Base-by-base conservation (phyloP, 1,140 invertebrate species). In the Drosophila repletoides region DNA sequence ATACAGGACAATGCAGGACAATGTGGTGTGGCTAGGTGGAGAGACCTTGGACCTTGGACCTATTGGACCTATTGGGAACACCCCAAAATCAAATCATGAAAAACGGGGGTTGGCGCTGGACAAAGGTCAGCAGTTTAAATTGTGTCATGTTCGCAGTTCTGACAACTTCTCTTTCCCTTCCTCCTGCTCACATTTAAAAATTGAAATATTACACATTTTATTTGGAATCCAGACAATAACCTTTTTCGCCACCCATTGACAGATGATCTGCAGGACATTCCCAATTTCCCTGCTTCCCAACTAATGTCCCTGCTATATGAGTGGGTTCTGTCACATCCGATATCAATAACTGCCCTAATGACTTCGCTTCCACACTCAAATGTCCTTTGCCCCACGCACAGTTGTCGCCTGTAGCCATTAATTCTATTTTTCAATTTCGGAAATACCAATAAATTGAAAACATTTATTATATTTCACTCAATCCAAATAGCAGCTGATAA, bases 141-240 rank as follows among this genome's bases (percentile, higher is more conserved):
- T 86, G 76, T 86, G 81, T 76, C 80, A 76, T 69, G 69, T 83
- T 63, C 76, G 59, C 65, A 64, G 28, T 77, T 59, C 31, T 58
- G 61, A 76, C 55, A 69, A 29, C 40, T 60, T 31, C 17, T n/a
- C 15, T 33, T 26, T 19, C 45, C 26, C 33, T 33, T 5, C 19
- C 51, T 38, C 28, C 55, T 12, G 36, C 58, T 56, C 28, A 22
- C 31, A 31, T 45, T 76, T 29, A 80, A 86, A 81, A 86, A 86
- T 86, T 86, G 80, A 86, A 86, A 86, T 86, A 86, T 86, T 86
- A 80, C 72, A 80, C 80, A 83, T 72, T 81, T 69, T 59, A 81
- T 64, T 79, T 43, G 58, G 75, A 74, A 58, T 72, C 48, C 60
- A 65, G 60, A 77, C 75, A 59, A 61, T 63, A 59, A 56, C 70